phyloP scores from a whole-genome alignment of 2,888 invertebrate species.

The Lithophane ornitopus region DNA sequence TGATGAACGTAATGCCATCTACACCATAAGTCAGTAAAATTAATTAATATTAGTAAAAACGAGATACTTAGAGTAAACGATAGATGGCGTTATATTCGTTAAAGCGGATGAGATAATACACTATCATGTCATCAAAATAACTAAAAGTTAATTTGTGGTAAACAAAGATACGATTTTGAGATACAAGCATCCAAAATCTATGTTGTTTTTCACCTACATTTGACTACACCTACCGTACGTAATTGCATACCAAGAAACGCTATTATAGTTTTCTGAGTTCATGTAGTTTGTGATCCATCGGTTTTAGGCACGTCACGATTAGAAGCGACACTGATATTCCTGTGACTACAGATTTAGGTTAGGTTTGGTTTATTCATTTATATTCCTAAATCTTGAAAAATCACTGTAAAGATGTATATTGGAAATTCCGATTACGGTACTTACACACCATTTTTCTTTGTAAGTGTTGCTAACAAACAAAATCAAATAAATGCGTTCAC shows the following conservation, averaged over 20 bases:
- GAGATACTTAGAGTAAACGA: not conserved
- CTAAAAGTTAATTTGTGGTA: too few species aligned
- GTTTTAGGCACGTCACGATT: not conserved
- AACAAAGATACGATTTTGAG: too few species aligned
- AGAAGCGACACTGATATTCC: not conserved
- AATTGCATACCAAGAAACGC: not conserved
- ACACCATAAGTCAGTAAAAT: not conserved
- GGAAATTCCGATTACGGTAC: not conserved
- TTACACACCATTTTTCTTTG: too few species aligned
- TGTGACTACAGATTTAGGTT: not conserved
- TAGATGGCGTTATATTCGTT: slow-evolving; percentile 4
- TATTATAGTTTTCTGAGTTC: not conserved
- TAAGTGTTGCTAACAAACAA: not conserved
- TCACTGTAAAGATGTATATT: not conserved
- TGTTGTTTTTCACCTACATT: not conserved
- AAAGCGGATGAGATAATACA: not conserved
- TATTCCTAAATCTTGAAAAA: not conserved
- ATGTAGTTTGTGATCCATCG: not conserved
- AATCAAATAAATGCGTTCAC: not conserved
- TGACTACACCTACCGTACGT: not conserved
- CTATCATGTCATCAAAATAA: not conserved
- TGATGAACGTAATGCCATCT: slow-evolving; percentile 1
- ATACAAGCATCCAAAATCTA: too few species aligned
- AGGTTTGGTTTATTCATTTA: not conserved
- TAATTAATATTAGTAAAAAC: not conserved